Base-by-base conservation (phyloP, 2,888 invertebrate genomes). In the Ophioninae sp. region DNA sequence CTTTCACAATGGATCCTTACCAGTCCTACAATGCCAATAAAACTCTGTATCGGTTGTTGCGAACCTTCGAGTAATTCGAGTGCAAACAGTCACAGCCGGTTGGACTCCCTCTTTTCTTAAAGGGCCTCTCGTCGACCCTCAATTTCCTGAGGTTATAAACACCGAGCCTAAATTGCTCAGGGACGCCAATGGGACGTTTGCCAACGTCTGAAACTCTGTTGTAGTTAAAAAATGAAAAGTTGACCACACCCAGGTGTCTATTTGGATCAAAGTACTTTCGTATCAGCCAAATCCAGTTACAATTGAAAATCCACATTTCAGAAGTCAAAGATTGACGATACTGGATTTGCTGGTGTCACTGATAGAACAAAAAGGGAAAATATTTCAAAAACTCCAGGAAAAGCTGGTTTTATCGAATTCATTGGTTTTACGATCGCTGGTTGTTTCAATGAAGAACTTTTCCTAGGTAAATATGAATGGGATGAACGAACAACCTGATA, bases 61-160 rank as follows among this genome's bases (percentile, higher is more conserved):
- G 61, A 59, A 59, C 20, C 56, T 23, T 64, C 44, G 64, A 58
- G 58, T 76, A 80, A 77, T 77, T 80, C 58, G 76, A 71, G 79
- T 39, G 58, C 71, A 74, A 82, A 56, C 71, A 82, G 23, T 69
- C 63, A 73, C 72, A 80, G 80, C 80, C 83, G 83, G 80, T 83
- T 69, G 39, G 59, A 73, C 30, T 76, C 67, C 51, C 72, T 59
- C 59, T 59, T 17, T 61, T 5, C 73, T 64, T 30, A 67, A 22
- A 41, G 41, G 9, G 58, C 17, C 58, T 20, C 39, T 22, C 30
- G 65, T 39, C 56, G 39, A 65, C 41, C 23, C 58, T 30, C 67
- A 61, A 76, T 67, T 76, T 41, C 22, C 61, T 64, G 30, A 51
- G 22, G 20, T 37, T 30, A 65, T 74, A 61, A 61, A 64, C 74